A percentile compares a stretch with the other conserved stretches of the same genome.
phyloP scores from a whole-genome alignment of 2,888 invertebrate genomes.

The Tanypteryx hageni region DNA sequence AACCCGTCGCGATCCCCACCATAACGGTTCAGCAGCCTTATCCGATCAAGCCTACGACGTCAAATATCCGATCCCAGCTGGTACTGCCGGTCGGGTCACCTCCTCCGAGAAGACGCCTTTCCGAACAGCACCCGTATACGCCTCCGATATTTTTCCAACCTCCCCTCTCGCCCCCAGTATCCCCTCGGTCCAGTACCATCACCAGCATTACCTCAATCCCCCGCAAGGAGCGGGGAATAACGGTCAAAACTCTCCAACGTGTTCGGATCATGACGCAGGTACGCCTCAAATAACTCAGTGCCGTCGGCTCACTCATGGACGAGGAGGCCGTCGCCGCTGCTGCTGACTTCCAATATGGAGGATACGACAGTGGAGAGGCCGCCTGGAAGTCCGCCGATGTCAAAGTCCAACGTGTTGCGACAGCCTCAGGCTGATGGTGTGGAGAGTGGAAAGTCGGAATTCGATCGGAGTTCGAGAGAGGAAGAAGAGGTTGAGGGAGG shows the following conservation, averaged over 20 bases:
- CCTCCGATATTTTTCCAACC: constrained; percentile 61
- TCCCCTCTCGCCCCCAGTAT: constrained; percentile 73
- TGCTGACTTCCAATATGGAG: constrained; percentile 78
- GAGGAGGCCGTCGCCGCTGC: constrained; percentile 79
- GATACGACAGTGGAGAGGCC: constrained; percentile 50
- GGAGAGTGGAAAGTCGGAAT: constrained; percentile 26
- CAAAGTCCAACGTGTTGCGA: constrained; percentile 66
- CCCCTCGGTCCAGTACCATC: constrained; percentile 50
- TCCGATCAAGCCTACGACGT: constrained; percentile 79
- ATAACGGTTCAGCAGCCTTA: constrained; percentile 83
- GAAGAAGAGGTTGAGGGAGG: constrained; percentile 73
- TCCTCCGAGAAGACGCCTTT: constrained; percentile 76
- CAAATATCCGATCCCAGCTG: constrained; percentile 70
- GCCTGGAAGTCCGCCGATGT: constrained; percentile 25
- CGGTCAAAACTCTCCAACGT: constrained; percentile 38
- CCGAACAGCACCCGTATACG: constrained; percentile 28
- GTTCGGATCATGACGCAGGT: constrained; percentile 66
- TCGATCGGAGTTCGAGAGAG: constrained; percentile 16
- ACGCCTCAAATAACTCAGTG: constrained; percentile 69
- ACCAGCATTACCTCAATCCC: constrained; percentile 47
- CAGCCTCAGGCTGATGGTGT: constrained; percentile 22
- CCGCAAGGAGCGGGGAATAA: background rate
- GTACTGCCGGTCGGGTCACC: constrained; percentile 76
- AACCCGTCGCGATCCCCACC: constrained; percentile 81
- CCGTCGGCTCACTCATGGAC: constrained; percentile 72